phyloP scores from a whole-genome alignment of 2,113 vertebrate species.

The Notarius lentiginosus region DNA sequence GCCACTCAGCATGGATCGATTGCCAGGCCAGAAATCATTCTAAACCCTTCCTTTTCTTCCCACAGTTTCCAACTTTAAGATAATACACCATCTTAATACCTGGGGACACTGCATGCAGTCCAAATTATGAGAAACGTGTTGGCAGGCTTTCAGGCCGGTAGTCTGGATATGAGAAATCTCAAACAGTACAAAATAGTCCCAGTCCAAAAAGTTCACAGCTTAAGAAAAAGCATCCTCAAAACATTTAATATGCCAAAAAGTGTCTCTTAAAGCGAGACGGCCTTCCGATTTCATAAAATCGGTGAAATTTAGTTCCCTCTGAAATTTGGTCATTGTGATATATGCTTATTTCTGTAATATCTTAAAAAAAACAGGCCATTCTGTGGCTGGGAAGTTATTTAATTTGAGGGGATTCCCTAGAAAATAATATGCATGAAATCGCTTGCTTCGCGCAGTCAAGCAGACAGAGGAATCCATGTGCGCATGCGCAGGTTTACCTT shows the following conservation, averaged over 20 bases:
- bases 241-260: neutral
- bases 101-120: neutral
- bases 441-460: too few species aligned
- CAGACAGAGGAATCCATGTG: too few species aligned
- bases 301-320: too few species aligned
- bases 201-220: neutral
- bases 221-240: neutral
- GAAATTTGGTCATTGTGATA: too few species aligned
- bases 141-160: neutral
- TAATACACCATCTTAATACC: constrained; percentile 11
- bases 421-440: too few species aligned
- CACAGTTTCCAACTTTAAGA: neutral
- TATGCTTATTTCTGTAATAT: too few species aligned
- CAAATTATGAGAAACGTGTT: neutral
- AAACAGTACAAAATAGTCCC: neutral
- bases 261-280: neutral
- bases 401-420: too few species aligned
- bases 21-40: constrained; percentile 1
- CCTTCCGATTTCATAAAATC: too few species aligned
- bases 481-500: too few species aligned
- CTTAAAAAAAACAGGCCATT: too few species aligned
- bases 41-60: constrained; percentile 3
- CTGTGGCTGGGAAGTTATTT: too few species aligned
- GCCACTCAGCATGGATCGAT: constrained; percentile 11
- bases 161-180: neutral